These are phyloP conservation scores for Ditula angustiorana DNA, from an alignment of 2,888 invertebrate species.

Conservation along the genomic window DNA sequence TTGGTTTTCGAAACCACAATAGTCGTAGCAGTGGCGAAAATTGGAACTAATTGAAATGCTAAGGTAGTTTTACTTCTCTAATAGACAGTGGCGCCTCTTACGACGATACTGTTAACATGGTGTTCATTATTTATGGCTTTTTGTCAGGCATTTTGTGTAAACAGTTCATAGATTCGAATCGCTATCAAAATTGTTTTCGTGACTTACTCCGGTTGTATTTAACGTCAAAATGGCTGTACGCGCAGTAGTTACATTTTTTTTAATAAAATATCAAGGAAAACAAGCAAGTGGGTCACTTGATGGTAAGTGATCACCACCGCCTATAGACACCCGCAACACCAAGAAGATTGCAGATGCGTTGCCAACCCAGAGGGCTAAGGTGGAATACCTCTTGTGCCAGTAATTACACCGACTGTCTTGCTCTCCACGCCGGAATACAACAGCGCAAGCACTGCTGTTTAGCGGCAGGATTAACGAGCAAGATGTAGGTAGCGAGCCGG, in stretches of 20 bases:
- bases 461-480: too few species aligned
- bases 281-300: too few species aligned
- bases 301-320: too few species aligned
- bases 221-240: slow-evolving; percentile 15
- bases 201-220: slow-evolving; percentile 14
- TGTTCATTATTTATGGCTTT: not conserved
- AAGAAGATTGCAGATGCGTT: too few species aligned
- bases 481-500: too few species aligned
- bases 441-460: too few species aligned
- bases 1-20: slow-evolving; percentile 42
- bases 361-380: too few species aligned
- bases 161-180: slow-evolving; percentile 21
- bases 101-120: not conserved
- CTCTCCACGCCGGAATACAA: too few species aligned
- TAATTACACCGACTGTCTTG: too few species aligned
- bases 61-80: not conserved
- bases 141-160: slow-evolving; percentile 22
- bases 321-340: too few species aligned
- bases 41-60: not conserved
- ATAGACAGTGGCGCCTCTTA: slow-evolving; percentile 1
- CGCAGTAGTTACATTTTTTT: not conserved
- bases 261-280: too few species aligned
- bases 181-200: slow-evolving; percentile 34
- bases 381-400: too few species aligned
- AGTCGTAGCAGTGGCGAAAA: not conserved